A percentile compares a stretch with the other conserved stretches of the same genome.
These are phyloP conservation scores for Sinonovacula constricta DNA, from an alignment of 1,140 invertebrate species.

Conservation along the genomic window DNA sequence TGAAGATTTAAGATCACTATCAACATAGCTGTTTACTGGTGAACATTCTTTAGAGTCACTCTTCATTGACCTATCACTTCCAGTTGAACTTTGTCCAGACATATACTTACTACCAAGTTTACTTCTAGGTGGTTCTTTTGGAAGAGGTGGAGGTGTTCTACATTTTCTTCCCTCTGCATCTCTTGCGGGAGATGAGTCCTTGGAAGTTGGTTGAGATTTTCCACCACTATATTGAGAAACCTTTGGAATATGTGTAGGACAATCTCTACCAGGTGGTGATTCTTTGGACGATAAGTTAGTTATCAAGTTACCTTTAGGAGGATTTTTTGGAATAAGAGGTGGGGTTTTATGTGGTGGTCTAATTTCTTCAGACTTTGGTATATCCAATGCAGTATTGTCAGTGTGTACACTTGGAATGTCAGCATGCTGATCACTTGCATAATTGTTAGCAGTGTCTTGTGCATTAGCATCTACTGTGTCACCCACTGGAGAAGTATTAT, in stretches of 20 bases:
- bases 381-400: too few relatives aligned
- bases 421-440: too few relatives aligned
- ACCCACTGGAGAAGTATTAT: too few relatives aligned
- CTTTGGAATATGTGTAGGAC: constrained; percentile 24
- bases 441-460: too few relatives aligned
- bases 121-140: neutral
- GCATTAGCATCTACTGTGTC: too few relatives aligned
- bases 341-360: neutral
- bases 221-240: constrained; percentile 10
- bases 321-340: constrained; percentile 6
- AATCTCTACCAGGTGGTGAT: neutral
- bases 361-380: too few relatives aligned
- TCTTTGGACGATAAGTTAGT: too few relatives aligned
- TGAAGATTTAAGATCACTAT: neutral
- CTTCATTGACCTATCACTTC: neutral
- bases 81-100: neutral
- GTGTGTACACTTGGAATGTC: too few relatives aligned
- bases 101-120: neutral
- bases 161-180: too few relatives aligned
- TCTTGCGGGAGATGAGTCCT: too few relatives aligned
- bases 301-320: constrained; percentile 1
- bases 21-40: neutral
- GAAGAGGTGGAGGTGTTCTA: constrained; percentile 4
- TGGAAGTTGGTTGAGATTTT: neutral
- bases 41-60: neutral